Conservation (phyloP, 2,888 invertebrate genomes). For the Cheilosia vernalis region DNA sequence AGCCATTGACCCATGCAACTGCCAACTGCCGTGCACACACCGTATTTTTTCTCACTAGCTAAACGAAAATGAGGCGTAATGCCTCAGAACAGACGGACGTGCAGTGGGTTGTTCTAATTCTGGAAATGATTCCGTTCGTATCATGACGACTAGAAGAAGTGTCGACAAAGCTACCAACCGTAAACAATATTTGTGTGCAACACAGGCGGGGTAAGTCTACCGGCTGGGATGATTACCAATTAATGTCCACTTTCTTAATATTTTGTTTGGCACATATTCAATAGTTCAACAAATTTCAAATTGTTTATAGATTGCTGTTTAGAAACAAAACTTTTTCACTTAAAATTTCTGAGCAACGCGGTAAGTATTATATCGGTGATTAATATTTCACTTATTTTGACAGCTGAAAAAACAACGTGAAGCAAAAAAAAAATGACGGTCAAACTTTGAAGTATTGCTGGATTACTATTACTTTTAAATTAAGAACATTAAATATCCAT, state of each 20-base stretch:
- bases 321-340: conserved; percentile 1
- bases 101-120: conserved; percentile 59
- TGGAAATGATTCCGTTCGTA: conserved; percentile 56
- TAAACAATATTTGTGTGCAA: conserved; percentile 41
- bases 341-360: not conserved
- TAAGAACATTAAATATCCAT: not conserved
- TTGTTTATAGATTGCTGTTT: conserved; percentile 12
- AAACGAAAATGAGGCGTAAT: conserved; percentile 21
- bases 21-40: not conserved
- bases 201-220: conserved; percentile 35
- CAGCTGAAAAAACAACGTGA: conserved; percentile 4
- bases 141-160: conserved; percentile 10
- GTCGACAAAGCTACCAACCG: conserved; percentile 6
- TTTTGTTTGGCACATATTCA: conserved; percentile 43
- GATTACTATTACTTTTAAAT: not conserved
- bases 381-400: conserved; percentile 10
- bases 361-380: not conserved
- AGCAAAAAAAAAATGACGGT: not conserved
- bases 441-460: not conserved
- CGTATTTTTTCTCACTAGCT: conserved; percentile 3
- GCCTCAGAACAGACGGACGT: conserved; percentile 11
- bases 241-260: conserved; percentile 3
- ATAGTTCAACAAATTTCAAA: conserved; percentile 22
- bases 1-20: no score
- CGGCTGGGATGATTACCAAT: not conserved